These are phyloP conservation scores for Drosophila melanogaster DNA, from an alignment of 1,140 invertebrate genomes.

Conservation along the genomic window DNA sequence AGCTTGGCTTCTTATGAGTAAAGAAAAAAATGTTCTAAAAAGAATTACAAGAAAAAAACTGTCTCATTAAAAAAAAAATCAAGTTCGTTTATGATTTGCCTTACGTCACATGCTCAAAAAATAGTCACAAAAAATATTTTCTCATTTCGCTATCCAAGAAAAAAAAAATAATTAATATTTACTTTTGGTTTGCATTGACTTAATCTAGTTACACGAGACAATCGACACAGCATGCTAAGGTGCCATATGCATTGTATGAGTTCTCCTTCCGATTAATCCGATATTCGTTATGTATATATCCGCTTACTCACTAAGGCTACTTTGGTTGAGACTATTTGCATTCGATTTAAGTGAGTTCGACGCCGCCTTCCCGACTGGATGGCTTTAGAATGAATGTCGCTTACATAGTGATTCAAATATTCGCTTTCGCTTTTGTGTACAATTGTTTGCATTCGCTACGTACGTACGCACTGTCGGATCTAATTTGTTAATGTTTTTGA, in stretches of 20 bases:
- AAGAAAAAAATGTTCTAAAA: conserved; percentile 51
- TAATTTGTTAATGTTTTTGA: conserved; percentile 26
- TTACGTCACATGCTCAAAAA: conserved; percentile 67
- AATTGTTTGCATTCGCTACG: conserved; percentile 4
- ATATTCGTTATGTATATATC: conserved; percentile 33
- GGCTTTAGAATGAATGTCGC: conserved; percentile 25
- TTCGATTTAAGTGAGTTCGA: conserved; percentile 48
- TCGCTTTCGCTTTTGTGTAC: conserved; percentile 22
- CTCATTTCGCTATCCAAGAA: conserved; percentile 8
- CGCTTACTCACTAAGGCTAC: conserved; percentile 73
- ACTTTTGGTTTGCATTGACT: conserved; percentile 27
- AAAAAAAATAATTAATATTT: conserved; percentile 42
- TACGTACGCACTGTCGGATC: background rate
- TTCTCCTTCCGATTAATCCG: conserved; percentile 21
- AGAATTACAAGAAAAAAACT: conserved; percentile 52
- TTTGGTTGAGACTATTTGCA: conserved; percentile 63
- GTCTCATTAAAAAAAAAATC: conserved; percentile 44
- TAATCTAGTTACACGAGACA: conserved; percentile 31
- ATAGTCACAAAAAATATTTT: conserved; percentile 46
- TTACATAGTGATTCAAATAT: conserved; percentile 44
- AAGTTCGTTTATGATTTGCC: conserved; percentile 29
- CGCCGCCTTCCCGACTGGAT: conserved; percentile 6
- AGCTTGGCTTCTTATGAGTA: conserved; percentile 76
- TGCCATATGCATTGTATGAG: conserved; percentile 25
- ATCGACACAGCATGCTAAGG: conserved; percentile 19